These are phyloP conservation scores for Odiellus spinosus DNA, from an alignment of 2,888 invertebrate genomes.

Conservation along the genomic window DNA sequence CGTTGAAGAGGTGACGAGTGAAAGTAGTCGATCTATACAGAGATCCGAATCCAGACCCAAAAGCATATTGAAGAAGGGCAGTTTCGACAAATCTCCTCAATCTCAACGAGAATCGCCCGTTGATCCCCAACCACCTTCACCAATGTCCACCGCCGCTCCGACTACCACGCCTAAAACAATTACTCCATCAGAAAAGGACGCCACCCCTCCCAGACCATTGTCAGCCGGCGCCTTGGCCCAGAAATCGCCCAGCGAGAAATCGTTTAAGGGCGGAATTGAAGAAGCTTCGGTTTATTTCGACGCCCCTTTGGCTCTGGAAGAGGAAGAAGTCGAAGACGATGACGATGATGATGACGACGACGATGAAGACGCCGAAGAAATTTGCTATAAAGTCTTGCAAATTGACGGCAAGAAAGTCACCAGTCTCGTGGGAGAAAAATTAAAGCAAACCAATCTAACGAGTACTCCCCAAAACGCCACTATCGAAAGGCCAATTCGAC, in stretches of 20 bases:
- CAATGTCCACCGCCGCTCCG: too few species aligned
- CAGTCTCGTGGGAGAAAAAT: neutral
- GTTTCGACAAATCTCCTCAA: neutral
- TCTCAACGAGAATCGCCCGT: neutral
- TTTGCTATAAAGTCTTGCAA: neutral
- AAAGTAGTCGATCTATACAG: slow-evolving; percentile 11
- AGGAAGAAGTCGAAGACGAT: slow-evolving; percentile 7
- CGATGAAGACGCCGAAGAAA: too few species aligned
- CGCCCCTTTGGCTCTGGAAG: slow-evolving; percentile 17
- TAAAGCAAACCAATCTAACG: neutral
- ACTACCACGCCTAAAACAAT: neutral
- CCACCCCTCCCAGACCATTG: too few species aligned
- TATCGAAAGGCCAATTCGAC: neutral
- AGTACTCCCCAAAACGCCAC: neutral
- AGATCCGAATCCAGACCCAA: slow-evolving; percentile 9
- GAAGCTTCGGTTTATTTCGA: slow-evolving; percentile 22
- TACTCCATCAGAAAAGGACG: neutral
- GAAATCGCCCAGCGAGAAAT: too few species aligned
- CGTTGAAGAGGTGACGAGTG: slow-evolving; percentile 6
- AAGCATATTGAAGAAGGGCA: slow-evolving; percentile 13
- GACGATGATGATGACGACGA: neutral
- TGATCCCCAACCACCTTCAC: neutral
- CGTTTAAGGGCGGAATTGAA: slow-evolving; percentile 3
- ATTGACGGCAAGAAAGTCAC: neutral
- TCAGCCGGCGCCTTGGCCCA: too few species aligned